phyloP scores from a whole-genome alignment of 2,113 vertebrate genomes.

The Tachycineta bicolor region DNA sequence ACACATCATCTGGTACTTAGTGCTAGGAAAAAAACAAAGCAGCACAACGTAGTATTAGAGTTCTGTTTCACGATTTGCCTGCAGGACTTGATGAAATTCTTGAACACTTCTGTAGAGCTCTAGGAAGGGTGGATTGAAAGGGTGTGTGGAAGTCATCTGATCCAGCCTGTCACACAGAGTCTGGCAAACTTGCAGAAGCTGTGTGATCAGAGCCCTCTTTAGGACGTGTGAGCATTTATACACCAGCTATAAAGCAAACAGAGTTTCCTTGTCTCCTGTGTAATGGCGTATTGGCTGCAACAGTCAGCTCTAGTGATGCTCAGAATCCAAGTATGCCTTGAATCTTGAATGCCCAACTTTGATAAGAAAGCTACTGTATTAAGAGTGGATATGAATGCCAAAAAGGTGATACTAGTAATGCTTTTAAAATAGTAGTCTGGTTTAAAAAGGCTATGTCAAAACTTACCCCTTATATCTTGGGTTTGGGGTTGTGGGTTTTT shows the following conservation, averaged over 20 bases:
- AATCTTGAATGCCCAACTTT: background rate
- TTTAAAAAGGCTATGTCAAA: background rate
- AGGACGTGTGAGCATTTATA: background rate
- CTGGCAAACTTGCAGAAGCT: background rate
- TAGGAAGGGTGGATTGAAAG: background rate
- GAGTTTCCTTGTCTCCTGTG: background rate
- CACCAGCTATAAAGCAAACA: background rate
- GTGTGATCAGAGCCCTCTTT: background rate
- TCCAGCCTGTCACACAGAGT: background rate
- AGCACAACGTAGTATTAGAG: background rate
- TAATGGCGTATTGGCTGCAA: background rate
- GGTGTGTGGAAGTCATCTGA: background rate
- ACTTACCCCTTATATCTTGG: background rate
- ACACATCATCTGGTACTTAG: accelerated
- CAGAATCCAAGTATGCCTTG: background rate
- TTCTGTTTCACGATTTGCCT: background rate
- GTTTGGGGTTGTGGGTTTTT: too few relatives aligned
- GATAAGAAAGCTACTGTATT: background rate
- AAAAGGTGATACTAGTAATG: background rate
- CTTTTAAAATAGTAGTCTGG: background rate
- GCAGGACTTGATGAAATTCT: background rate
- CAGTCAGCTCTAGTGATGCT: background rate
- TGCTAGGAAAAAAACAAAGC: background rate
- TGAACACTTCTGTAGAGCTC: background rate
- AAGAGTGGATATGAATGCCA: background rate